Evolutionary conservation across 2,113 vertebrate species (phyloP).

Genomic region (Mobula birostris): DNA sequence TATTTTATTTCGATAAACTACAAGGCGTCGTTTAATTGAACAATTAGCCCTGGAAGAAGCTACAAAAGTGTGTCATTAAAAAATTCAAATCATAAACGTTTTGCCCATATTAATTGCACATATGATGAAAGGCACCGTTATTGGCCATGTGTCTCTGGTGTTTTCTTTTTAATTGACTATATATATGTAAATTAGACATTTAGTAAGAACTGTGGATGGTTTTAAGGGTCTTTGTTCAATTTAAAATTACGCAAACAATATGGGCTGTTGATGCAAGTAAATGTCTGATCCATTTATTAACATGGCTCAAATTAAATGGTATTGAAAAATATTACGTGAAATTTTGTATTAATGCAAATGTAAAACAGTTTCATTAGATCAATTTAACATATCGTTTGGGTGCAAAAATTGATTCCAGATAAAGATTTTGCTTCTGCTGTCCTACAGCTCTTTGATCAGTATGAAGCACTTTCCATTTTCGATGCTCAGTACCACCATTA

Average conservation of each 20-base stretch:
- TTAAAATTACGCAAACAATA: background rate
- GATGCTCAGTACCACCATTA: background rate
- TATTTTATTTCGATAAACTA: background rate
- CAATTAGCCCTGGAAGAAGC: background rate
- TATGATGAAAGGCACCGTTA: background rate
- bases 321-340: background rate
- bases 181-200: background rate
- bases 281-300: background rate
- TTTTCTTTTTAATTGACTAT: background rate
- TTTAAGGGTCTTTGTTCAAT: background rate
- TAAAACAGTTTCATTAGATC: background rate
- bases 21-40: background rate
- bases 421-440: background rate
- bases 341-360: background rate
- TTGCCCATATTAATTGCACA: slow-evolving; percentile 11
- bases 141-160: background rate
- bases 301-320: background rate
- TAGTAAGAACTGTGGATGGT: background rate
- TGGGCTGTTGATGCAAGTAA: background rate
- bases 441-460: background rate
- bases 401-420: background rate
- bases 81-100: slow-evolving; percentile 8
- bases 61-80: slow-evolving; percentile 10
- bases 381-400: background rate
- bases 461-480: background rate